Evolutionary conservation across 2,888 invertebrate species (phyloP).

Genomic region (Torymus auratus): DNA sequence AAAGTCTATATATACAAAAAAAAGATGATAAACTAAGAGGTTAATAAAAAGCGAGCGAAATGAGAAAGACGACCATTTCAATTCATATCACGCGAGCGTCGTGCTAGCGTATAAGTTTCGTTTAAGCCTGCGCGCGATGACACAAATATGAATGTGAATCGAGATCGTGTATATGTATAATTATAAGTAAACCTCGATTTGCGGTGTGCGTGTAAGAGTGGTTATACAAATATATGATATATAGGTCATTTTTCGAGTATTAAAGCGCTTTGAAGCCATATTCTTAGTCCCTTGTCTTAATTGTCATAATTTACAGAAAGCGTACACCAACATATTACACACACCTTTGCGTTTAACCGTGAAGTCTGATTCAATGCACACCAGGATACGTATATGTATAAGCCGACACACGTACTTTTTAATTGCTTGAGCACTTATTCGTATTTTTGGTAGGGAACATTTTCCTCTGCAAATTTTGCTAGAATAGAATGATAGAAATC

Average conservation of each 20-base stretch:
- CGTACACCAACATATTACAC: neutral
- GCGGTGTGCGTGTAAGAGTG: constrained; percentile 18
- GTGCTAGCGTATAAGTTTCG: constrained; percentile 43
- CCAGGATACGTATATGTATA: constrained; percentile 25
- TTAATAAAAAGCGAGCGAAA: constrained; percentile 8
- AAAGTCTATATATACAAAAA: constrained; percentile 20
- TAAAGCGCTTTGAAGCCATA: constrained; percentile 13
- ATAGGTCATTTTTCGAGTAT: constrained; percentile 29
- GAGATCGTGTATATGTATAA: constrained; percentile 40
- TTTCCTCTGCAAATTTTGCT: constrained; percentile 19
- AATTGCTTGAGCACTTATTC: constrained; percentile 1
- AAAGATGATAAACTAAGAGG: constrained; percentile 3
- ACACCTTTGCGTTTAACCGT: constrained; percentile 17
- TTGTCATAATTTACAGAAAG: constrained; percentile 24
- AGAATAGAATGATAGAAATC: neutral
- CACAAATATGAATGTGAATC: constrained; percentile 32
- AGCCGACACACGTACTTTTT: constrained; percentile 20
- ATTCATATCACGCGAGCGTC: constrained; percentile 63
- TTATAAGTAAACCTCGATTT: constrained; percentile 38
- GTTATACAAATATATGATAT: constrained; percentile 26
- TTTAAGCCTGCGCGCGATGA: constrained; percentile 38
- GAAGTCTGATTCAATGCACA: constrained; percentile 48
- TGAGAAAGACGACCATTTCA: constrained; percentile 60
- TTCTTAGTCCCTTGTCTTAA: neutral
- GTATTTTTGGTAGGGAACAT: neutral